phyloP scores from a whole-genome alignment of 1,140 invertebrate species.

The Rhagoletis pomonella region DNA sequence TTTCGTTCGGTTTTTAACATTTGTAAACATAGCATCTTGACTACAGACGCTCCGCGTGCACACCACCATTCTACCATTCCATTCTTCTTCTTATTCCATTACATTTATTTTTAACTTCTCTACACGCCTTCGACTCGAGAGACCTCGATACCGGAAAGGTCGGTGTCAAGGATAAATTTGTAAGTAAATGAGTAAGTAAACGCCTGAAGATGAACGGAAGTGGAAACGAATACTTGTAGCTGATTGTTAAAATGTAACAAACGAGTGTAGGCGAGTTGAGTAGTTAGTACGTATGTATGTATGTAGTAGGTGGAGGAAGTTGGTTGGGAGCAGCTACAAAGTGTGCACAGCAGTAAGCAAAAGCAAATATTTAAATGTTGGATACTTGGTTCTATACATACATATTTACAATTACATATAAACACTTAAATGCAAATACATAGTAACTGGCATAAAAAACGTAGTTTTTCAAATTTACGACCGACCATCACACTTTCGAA shows the following conservation, averaged over 20 bases:
- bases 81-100: background rate
- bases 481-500: background rate
- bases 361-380: too few relatives aligned
- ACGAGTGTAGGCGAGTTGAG: background rate
- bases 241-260: slow-evolving; percentile 8
- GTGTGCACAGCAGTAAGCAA: too few relatives aligned
- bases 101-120: background rate
- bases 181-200: background rate
- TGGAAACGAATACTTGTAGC: slow-evolving; percentile 26
- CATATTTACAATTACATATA: background rate
- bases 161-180: slow-evolving; percentile 39
- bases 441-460: background rate
- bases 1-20: slow-evolving; percentile 52
- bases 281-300: background rate
- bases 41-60: background rate
- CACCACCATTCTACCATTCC: background rate
- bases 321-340: too few relatives aligned
- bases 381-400: too few relatives aligned
- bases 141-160: background rate
- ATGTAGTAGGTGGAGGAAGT: background rate
- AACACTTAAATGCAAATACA: background rate
- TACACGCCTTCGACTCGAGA: background rate
- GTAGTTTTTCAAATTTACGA: slow-evolving; percentile 1
- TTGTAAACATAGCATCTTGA: slow-evolving; percentile 40
- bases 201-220: slow-evolving; percentile 11